These are phyloP conservation scores for Oryctes rhinoceros DNA, from an alignment of 1,140 invertebrate species.

Conservation along the genomic window DNA sequence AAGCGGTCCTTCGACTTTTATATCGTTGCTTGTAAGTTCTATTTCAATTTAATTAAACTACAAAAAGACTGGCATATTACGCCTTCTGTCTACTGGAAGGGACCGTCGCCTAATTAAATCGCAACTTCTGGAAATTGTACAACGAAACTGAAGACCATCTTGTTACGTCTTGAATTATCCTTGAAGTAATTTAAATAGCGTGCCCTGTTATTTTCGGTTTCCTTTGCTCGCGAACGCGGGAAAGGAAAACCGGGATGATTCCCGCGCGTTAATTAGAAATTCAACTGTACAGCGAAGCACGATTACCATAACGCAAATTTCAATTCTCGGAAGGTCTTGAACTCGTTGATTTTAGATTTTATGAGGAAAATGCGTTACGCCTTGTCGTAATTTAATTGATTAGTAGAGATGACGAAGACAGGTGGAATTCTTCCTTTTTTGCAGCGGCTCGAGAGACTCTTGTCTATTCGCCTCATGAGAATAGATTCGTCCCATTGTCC, in stretches of 20 bases:
- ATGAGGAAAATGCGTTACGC: too few species aligned
- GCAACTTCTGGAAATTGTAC: neutral
- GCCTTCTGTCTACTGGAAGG: neutral
- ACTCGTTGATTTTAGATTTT: too few species aligned
- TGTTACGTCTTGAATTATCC: neutral
- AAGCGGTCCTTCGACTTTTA: too few species aligned
- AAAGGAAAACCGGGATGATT: neutral
- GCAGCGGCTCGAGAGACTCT: too few species aligned
- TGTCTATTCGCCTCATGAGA: too few species aligned
- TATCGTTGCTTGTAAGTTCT: too few species aligned
- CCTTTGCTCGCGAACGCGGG: neutral
- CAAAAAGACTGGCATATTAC: neutral
- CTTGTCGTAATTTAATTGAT: too few species aligned
- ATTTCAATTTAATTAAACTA: neutral
- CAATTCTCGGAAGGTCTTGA: too few species aligned
- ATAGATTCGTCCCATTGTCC: too few species aligned
- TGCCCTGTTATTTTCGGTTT: neutral
- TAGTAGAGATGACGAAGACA: too few species aligned
- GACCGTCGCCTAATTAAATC: neutral
- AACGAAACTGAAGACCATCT: neutral
- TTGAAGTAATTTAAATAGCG: slow-evolving; percentile 1
- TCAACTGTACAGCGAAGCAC: neutral
- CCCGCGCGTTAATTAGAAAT: neutral
- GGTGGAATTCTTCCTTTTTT: too few species aligned
- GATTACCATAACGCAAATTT: too few species aligned